Evolutionary conservation across 2,797 vertebrate species (phyloP).

Genomic region (Microhierax caerulescens): DNA sequence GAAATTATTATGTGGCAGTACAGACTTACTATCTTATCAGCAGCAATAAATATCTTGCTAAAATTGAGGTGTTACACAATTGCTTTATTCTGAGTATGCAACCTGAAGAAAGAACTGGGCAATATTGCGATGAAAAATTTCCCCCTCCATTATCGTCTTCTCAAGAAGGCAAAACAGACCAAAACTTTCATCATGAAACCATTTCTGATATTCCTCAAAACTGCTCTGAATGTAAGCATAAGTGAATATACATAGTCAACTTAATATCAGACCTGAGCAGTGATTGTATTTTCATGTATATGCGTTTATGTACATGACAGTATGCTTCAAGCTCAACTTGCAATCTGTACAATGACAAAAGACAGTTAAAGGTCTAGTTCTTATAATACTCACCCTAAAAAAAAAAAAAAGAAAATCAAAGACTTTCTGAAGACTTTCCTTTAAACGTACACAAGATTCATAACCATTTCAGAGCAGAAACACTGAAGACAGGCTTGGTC

Average conservation of each 20-base stretch:
- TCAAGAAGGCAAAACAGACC: not conserved
- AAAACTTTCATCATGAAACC: not conserved
- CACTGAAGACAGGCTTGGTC: not conserved
- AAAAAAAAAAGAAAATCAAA: not conserved
- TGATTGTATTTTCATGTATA: not conserved
- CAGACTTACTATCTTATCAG: slow-evolving; percentile 55
- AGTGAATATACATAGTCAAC: not conserved
- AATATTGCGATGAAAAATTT: not conserved
- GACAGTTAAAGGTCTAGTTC: not conserved
- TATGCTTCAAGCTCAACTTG: not conserved
- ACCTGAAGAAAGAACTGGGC: not conserved
- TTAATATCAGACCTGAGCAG: not conserved
- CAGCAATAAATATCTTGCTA: slow-evolving; percentile 50
- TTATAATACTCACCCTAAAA: not conserved
- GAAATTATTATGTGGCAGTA: not conserved
- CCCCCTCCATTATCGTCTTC: not conserved
- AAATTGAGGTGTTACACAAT: slow-evolving; percentile 42
- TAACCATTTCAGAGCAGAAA: not conserved
- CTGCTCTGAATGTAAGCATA: not conserved
- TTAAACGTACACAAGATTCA: not conserved
- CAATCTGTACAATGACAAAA: not conserved
- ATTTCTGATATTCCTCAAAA: not conserved
- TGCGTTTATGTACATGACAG: not conserved
- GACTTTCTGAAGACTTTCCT: not conserved
- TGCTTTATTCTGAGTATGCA: not conserved